These are phyloP conservation scores for Barnardius zonarius DNA, from an alignment of 2,113 vertebrate species.

Conservation along the genomic window DNA sequence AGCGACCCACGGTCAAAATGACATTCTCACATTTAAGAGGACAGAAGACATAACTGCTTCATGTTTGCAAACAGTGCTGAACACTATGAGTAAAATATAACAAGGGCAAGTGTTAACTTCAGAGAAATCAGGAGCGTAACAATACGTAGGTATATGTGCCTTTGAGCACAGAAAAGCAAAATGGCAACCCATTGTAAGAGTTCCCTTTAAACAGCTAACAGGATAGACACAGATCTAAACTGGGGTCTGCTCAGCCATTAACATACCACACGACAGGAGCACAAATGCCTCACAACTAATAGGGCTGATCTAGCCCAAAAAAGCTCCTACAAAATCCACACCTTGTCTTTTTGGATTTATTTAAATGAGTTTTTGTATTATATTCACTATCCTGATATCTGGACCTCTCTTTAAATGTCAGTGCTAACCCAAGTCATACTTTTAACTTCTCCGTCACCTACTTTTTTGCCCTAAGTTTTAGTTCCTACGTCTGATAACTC, in stretches of 20 bases:
- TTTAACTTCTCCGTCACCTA: not conserved
- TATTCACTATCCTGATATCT: not conserved
- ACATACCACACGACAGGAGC: not conserved
- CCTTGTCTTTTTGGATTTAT: not conserved
- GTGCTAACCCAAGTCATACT: not conserved
- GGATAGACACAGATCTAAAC: not conserved
- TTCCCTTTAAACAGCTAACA: not conserved
- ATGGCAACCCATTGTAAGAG: not conserved
- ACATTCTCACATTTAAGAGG: slow-evolving; percentile 40
- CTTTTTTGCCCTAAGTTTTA: not conserved
- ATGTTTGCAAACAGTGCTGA: slow-evolving; percentile 57
- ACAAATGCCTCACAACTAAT: not conserved
- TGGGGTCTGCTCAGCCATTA: not conserved
- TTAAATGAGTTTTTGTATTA: not conserved
- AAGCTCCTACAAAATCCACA: not conserved
- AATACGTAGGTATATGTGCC: not conserved
- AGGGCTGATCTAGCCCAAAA: not conserved
- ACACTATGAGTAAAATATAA: slow-evolving; percentile 50
- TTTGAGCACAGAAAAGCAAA: not conserved
- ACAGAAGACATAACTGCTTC: slow-evolving; percentile 42
- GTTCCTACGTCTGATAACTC: not conserved
- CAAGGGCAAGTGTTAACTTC: slow-evolving; percentile 4
- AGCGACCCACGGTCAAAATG: slow-evolving; percentile 56
- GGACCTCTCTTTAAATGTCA: not conserved
- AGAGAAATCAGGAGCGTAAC: slow-evolving; percentile 2